A percentile compares a stretch with the other conserved stretches of the same genome.
These are phyloP conservation scores for Leptinotarsa peninsularis DNA, from an alignment of 2,888 invertebrate species.

Conservation along the genomic window DNA sequence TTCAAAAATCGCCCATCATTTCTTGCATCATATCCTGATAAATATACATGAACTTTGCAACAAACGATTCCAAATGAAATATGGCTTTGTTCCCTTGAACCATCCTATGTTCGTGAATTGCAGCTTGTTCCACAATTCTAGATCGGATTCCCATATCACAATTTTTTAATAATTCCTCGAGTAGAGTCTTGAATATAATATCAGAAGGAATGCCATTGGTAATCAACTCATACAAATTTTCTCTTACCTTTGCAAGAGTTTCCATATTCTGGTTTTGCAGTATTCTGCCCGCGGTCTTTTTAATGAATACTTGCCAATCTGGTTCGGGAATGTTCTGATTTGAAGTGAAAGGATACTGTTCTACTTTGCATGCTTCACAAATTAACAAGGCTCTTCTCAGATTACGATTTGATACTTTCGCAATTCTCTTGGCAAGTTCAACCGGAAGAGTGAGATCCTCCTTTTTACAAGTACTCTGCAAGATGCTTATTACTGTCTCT, in stretches of 20 bases:
- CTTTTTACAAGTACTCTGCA: slow-evolving; percentile 78
- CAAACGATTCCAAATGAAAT: slow-evolving; percentile 97
- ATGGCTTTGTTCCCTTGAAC: slow-evolving; percentile 93
- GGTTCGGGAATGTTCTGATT: slow-evolving; percentile 87
- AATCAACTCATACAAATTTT: slow-evolving; percentile 91
- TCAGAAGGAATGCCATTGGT: slow-evolving; percentile 94
- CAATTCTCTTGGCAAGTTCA: slow-evolving; percentile 82
- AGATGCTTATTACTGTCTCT: slow-evolving; percentile 75
- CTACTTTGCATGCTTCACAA: slow-evolving; percentile 93
- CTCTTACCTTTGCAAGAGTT: slow-evolving; percentile 85
- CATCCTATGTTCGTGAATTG: slow-evolving; percentile 92
- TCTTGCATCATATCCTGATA: slow-evolving; percentile 46
- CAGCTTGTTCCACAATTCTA: slow-evolving; percentile 87
- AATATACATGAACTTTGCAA: slow-evolving; percentile 89
- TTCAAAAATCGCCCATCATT: slow-evolving; percentile 40
- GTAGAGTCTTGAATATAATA: slow-evolving; percentile 88
- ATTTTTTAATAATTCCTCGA: slow-evolving; percentile 86
- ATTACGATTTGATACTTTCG: slow-evolving; percentile 86
- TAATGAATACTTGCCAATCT: slow-evolving; percentile 93
- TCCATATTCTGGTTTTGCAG: slow-evolving; percentile 83
- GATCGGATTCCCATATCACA: slow-evolving; percentile 92
- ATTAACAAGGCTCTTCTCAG: slow-evolving; percentile 91
- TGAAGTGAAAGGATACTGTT: slow-evolving; percentile 85
- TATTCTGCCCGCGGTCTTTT: slow-evolving; percentile 79
- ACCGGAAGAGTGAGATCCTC: slow-evolving; percentile 84